Base-by-base conservation (phyloP, 2,888 invertebrate genomes). In the Ectemnius continuus region DNA sequence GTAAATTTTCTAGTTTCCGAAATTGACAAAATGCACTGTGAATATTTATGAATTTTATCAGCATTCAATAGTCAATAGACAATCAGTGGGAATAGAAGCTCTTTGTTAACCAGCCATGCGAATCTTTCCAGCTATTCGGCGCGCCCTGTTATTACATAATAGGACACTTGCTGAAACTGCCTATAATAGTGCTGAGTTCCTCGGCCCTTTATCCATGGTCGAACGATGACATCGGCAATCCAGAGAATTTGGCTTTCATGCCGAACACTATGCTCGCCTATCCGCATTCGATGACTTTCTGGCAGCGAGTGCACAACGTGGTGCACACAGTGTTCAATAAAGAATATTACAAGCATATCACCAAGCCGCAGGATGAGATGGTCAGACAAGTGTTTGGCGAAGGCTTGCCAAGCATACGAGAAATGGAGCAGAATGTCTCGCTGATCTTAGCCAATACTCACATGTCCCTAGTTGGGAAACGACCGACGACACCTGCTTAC, bases 361-460 rank as follows among this genome's bases (percentile, higher is more conserved):
- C 52, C 4, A 47, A 4, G 0, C 3, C 1, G 3, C 89, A 89
- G 67, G 75, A 85, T 47, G 75, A 80, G 0, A 61, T 85, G 0
- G 64, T 87, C 14, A 77, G 73, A n/a, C 80, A 85, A 20, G 68
- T 86, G 62, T 79, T 86, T 1, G 87, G 87, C 0, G 67, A 79
- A 0, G 70, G 84, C 13, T 62, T 91, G 52, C 92, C 92, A 0
- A 84, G 88, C 45, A 80, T 92, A 14, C 84, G 87, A 0, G 86
- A 91, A 66, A 84, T 93, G 80, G 92, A 92, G 75, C 89, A 83
- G 48, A 92, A 91, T 68, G 81, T 92, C 5, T 92, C 93, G 2
- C 81, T 93, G 5, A 88, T 93, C 45, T 81, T 94, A 56, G 78
- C 91, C 0, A 94, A 94, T 85, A 91, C 92, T 69, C 91, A 93